Evolutionary conservation across 2,113 vertebrate species (phyloP).

Genomic region (Elaphurus davidianus): DNA sequence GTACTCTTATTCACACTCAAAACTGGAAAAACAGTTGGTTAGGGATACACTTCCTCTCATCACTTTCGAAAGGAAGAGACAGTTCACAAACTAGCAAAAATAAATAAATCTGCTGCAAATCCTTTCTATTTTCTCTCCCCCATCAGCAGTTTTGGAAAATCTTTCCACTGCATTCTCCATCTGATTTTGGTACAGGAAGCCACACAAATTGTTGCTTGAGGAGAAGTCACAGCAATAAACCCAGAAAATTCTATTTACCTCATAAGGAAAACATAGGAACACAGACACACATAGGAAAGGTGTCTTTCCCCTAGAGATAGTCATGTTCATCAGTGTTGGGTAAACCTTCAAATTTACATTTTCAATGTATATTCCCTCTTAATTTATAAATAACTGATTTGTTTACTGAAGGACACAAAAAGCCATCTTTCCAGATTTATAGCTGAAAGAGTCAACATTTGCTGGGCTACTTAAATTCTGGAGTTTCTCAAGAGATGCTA

Average conservation of each 20-base stretch:
- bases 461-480: background rate
- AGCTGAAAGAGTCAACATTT: background rate
- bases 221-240: conserved; percentile 17
- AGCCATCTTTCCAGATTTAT: background rate
- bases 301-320: background rate
- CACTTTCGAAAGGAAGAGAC: background rate
- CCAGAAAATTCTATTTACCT: background rate
- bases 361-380: background rate
- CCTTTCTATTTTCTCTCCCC: background rate
- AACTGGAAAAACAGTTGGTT: background rate
- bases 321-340: background rate
- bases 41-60: background rate
- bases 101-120: background rate
- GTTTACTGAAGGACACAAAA: background rate
- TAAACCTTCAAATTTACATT: background rate
- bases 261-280: background rate
- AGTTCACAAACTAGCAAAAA: background rate
- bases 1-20: background rate
- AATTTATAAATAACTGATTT: fast-evolving
- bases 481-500: background rate
- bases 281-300: background rate
- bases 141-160: background rate
- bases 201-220: background rate
- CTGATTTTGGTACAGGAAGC: background rate
- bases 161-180: background rate